Evolutionary conservation across 1,140 invertebrate species (phyloP), one percentile per base, ranked within the genome.

Genomic region (Bombus sylvicola): DNA sequence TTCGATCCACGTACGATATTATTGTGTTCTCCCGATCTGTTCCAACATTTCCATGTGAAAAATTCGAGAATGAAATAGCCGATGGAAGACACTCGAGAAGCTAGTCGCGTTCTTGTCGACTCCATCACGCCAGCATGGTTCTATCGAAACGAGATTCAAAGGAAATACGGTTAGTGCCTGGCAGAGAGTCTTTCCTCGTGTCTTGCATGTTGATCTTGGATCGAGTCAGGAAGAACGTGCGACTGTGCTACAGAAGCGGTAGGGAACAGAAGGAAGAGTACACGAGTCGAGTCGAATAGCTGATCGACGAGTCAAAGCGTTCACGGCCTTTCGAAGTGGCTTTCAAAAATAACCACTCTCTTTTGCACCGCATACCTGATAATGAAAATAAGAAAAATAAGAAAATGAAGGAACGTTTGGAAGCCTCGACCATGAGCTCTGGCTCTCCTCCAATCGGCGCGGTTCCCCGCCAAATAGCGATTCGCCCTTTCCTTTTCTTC

Each of bases 381-480:
- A n/a, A 76, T 79, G 69, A 77, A 73, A 68, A 86, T 39, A 76
- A 73, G 64, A 82, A 68, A 43, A 75, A 57, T 66, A 73, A 69
- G 62, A 87, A 88, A 79, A 85, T 15, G 75, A 87, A 85, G 81
- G 74, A 88, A 83, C 73, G 81, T 78, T 89, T 34, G 59, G 59
- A 90, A 89, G 82, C 53, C 64, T 88, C 74, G 79, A 22, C 28
- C 78, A 74, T n/a, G 39, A 74, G 71, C 66, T 59, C 75, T 83
- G 85, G 86, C 86, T n/a, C 66, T 85, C 37, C 53, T 90, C 82
- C 86, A 90, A 90, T 87, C 81, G 79, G 75, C 73, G 71, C 82
- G 75, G 47, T 87, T 76, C 85, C 62, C 53, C 86, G 78, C 78
- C 69, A 90, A 90, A 85, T 87, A 89, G 59, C 64, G 25, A 68